Conservation (phyloP, 2,113 vertebrate species). For the Ptilorrhoa leucosticta region DNA sequence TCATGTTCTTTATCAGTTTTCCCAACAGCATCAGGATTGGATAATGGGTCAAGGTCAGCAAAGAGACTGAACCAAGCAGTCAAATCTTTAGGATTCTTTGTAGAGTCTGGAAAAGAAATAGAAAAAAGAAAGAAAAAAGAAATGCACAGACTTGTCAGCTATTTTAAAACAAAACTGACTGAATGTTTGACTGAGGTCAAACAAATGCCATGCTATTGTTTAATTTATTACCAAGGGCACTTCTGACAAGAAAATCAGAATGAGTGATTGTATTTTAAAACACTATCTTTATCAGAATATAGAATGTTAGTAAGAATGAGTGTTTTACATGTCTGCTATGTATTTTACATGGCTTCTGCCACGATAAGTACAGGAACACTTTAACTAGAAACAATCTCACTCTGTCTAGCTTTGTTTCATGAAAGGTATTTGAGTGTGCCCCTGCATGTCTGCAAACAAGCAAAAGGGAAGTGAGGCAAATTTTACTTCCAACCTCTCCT, state of each 20-base stretch:
- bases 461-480: background rate
- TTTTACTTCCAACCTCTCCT: background rate
- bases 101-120: conserved; percentile 67
- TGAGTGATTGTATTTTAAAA: background rate
- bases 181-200: background rate
- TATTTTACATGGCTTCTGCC: background rate
- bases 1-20: conserved; percentile 87
- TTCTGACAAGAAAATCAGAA: background rate
- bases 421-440: background rate
- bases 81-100: conserved; percentile 80
- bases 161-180: conserved; percentile 21
- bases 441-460: background rate
- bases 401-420: background rate
- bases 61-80: conserved; percentile 95
- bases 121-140: background rate
- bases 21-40: conserved; percentile 93
- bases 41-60: conserved; percentile 93
- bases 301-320: background rate
- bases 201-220: background rate
- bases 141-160: background rate
- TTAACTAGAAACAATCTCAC: background rate
- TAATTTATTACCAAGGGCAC: background rate
- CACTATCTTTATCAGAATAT: background rate
- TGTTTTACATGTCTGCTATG: background rate
- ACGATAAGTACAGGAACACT: background rate